Conservation (phyloP, 2,113 vertebrate genomes). For the Oreochromis spilurus region DNA sequence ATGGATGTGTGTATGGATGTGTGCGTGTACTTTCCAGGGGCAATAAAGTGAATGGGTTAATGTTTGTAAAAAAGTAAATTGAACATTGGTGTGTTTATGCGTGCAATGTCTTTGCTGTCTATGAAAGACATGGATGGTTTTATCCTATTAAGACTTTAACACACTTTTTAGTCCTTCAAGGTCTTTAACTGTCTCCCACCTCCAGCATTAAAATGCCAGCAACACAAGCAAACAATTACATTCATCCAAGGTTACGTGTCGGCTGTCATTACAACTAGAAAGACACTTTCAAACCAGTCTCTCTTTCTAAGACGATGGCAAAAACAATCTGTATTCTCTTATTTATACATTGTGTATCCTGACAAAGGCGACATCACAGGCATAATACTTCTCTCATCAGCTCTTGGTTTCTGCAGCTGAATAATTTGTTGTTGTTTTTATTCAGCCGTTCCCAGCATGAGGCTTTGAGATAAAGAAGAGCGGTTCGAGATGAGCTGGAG, state of each 20-base stretch:
- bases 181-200: constrained; percentile 12
- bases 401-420: constrained; percentile 16
- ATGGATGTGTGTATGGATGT: constrained; percentile 43
- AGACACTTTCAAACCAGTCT: not conserved
- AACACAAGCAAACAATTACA: constrained; percentile 33
- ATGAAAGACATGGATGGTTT: constrained; percentile 17
- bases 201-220: constrained; percentile 21
- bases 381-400: not conserved
- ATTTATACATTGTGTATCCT: not conserved
- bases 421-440: constrained; percentile 25
- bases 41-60: not conserved
- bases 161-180: constrained; percentile 34
- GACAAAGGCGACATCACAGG: not conserved
- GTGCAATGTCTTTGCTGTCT: not conserved
- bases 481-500: constrained; percentile 6
- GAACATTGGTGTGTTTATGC: not conserved
- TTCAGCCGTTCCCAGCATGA: not conserved
- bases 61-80: constrained; percentile 3
- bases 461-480: constrained; percentile 20
- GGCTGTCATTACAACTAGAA: constrained; percentile 12
- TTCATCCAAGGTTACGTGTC: constrained; percentile 31
- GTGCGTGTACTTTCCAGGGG: constrained; percentile 1
- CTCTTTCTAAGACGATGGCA: not conserved
- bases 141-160: constrained; percentile 30
- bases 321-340: not conserved